phyloP scores from a whole-genome alignment of 2,797 vertebrate species.

The Scolopax bukidnonensis region DNA sequence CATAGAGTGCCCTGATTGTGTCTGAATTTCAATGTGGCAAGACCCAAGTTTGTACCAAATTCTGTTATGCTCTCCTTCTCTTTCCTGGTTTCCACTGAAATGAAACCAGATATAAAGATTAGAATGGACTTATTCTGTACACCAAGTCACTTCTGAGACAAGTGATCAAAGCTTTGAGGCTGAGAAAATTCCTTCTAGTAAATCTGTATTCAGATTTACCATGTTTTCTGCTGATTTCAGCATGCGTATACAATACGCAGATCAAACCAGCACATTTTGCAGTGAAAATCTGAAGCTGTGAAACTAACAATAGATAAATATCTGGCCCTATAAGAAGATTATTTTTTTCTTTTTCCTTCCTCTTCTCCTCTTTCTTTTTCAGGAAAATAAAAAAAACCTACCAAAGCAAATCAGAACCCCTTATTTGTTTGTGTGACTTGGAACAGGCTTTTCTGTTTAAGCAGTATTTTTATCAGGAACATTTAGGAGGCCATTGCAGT shows the following conservation, averaged over 20 bases:
- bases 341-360: not conserved
- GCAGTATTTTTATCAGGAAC: not conserved
- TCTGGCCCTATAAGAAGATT: not conserved
- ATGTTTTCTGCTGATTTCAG: not conserved
- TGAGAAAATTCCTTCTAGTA: not conserved
- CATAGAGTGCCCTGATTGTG: not conserved
- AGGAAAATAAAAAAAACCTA: not conserved
- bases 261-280: not conserved
- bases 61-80: fast-evolving
- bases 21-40: not conserved
- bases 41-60: not conserved
- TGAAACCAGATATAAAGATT: not conserved
- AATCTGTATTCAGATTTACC: not conserved
- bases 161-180: not conserved
- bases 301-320: not conserved
- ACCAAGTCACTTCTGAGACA: not conserved
- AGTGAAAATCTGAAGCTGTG: not conserved
- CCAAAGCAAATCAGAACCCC: not conserved
- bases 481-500: not conserved
- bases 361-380: not conserved
- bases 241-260: not conserved
- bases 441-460: not conserved
- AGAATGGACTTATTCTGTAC: not conserved
- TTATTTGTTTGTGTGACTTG: not conserved
- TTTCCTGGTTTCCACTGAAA: not conserved